phyloP scores from a whole-genome alignment of 2,113 vertebrate species.

The Brachypteracias leptosomus region DNA sequence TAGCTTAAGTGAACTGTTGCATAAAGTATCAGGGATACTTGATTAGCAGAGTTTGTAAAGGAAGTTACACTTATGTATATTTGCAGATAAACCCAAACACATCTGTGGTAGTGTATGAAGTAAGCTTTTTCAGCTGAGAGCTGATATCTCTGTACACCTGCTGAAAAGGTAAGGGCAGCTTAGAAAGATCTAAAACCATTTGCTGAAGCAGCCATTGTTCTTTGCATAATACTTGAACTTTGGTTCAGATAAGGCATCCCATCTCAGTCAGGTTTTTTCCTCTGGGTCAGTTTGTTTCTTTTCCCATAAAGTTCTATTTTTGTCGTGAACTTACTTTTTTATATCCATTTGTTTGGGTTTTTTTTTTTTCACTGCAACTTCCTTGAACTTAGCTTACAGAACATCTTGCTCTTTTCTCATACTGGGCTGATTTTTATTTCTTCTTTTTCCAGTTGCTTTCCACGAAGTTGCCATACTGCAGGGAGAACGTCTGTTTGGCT shows the following conservation, averaged over 20 bases:
- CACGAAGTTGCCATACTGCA: slow-evolving; percentile 94
- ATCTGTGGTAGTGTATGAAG: background rate
- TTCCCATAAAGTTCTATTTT: background rate
- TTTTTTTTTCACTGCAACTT: background rate
- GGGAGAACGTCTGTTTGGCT: slow-evolving; percentile 96
- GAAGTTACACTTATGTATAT: background rate
- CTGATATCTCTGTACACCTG: background rate
- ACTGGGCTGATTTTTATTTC: background rate
- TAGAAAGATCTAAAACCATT: background rate
- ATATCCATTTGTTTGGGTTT: background rate
- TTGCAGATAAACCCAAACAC: background rate
- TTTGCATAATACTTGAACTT: background rate
- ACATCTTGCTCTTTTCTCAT: background rate
- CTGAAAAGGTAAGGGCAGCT: background rate
- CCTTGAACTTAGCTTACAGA: background rate
- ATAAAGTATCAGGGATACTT: accelerated
- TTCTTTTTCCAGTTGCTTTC: slow-evolving; percentile 84
- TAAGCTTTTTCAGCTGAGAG: background rate
- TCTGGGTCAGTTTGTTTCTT: background rate
- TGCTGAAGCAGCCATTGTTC: background rate
- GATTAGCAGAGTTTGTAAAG: background rate
- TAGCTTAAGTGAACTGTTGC: accelerated
- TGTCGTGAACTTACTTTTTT: background rate
- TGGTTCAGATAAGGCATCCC: background rate
- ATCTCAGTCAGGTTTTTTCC: background rate